Percentiles rank a stretch among this genome's conserved stretches.
These are phyloP conservation scores for Therioaphis trifolii DNA, from an alignment of 2,888 invertebrate genomes.

Conservation along the genomic window DNA sequence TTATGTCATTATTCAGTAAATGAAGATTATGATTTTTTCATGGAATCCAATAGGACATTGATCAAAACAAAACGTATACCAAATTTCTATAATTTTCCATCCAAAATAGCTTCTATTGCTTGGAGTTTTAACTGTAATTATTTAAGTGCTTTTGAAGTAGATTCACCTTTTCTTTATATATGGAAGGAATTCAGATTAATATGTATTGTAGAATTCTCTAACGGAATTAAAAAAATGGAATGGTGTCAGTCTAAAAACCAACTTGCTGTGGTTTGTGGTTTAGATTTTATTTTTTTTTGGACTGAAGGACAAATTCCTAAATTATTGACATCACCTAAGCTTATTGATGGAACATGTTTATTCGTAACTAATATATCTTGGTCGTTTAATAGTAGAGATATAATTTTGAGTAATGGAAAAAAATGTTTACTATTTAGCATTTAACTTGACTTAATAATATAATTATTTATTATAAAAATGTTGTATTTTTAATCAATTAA, in stretches of 20 bases:
- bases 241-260: conserved; percentile 43
- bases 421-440: conserved; percentile 41
- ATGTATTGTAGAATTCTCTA: conserved; percentile 40
- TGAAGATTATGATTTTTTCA: conserved; percentile 39
- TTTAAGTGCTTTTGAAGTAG: conserved; percentile 35
- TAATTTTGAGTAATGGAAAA: conserved; percentile 55
- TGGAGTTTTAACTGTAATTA: conserved; percentile 48
- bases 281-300: conserved; percentile 51
- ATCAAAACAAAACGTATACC: conserved; percentile 14
- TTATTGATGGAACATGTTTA: conserved; percentile 24
- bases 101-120: conserved; percentile 36
- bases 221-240: conserved; percentile 15
- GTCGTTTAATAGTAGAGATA: conserved; percentile 51
- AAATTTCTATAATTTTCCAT: background rate
- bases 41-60: conserved; percentile 17
- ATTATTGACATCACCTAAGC: conserved; percentile 39
- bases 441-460: background rate
- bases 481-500: background rate
- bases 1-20: background rate
- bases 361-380: conserved; percentile 35
- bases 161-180: conserved; percentile 44
- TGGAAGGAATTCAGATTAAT: conserved; percentile 46
- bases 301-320: conserved; percentile 24
- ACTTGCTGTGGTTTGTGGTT: conserved; percentile 41
- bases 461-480: background rate